Evolutionary conservation across 1,140 invertebrate genomes (phyloP), one percentile per base, ranked within the genome.

Genomic region (Oppia nitens): DNA sequence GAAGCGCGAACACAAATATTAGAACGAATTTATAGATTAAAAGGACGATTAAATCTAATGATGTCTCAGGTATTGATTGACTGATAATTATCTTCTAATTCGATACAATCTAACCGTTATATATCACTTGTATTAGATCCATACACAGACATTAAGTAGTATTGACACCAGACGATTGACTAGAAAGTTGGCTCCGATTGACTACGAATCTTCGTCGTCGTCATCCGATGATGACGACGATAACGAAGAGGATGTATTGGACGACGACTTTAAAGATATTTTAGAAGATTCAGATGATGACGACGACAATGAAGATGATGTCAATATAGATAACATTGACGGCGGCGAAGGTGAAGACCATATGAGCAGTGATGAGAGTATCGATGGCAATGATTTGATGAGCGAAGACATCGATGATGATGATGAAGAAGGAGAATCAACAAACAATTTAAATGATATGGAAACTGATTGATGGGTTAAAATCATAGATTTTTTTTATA

Each of bases 41-140:
- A 54, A 47, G 58, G 58, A 9, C 26, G 58, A 6, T 40, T 60
- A 3, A 40, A 55, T 49, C 9, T 60, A 11, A 60, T 60, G 51
- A 20, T 60, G 3, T 54, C 47, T 59, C 29, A 47, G 58, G 51
- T 57, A 57, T 49, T 29, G 24, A 14, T 57, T 26, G 14, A 21
- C 17, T n/a, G n/a, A 26, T 4, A 23, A 9, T 11, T 26, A 49
- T 21, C 6, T 21, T 47, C 20, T 17, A 3, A 20, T 23, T 55
- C 12, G 23, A 23, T 55, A 20, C 23, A 49, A 20, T 40, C 25
- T n/a, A n/a, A n/a, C n/a, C n/a, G n/a, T n/a, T n/a, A n/a, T n/a
- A n/a, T n/a, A n/a, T n/a, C n/a, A n/a, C n/a, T 45, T 40, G 25
- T 23, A 27, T 25, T 55, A 40, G 12, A 45, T 21, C 27, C 24